Evolutionary conservation across 2,888 invertebrate species (phyloP).

Genomic region (Gandaritis pyraliata): DNA sequence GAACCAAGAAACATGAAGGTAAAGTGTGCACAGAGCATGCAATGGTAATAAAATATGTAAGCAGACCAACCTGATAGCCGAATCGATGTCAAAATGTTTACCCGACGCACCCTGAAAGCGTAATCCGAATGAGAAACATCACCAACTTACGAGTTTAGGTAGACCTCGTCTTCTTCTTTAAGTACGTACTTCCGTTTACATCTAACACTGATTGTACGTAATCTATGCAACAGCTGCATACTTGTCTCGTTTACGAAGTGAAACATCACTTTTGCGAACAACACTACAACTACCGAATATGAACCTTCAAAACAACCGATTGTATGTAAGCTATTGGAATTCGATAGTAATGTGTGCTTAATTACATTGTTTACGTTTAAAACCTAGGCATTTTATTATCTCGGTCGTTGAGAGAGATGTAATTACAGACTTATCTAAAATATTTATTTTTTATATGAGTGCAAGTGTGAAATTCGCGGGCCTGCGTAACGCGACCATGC

Average conservation of each 20-base stretch:
- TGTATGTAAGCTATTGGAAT: slow-evolving; percentile 28
- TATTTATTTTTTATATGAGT: slow-evolving; percentile 33
- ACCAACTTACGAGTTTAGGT: slow-evolving; percentile 31
- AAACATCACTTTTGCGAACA: slow-evolving; percentile 25
- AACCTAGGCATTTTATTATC: slow-evolving; percentile 44
- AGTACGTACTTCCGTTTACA: slow-evolving; percentile 21
- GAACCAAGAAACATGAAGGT: neutral
- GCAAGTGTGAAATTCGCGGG: slow-evolving; percentile 18
- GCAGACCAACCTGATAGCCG: slow-evolving; percentile 35
- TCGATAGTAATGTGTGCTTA: slow-evolving; percentile 55
- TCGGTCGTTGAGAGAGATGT: slow-evolving; percentile 41
- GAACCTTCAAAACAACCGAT: slow-evolving; percentile 18
- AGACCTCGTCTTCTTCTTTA: slow-evolving; percentile 29
- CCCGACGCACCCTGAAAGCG: slow-evolving; percentile 46
- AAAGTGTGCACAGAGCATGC: slow-evolving; percentile 8
- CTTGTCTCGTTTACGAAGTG: slow-evolving; percentile 26
- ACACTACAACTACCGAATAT: slow-evolving; percentile 2
- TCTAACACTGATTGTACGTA: slow-evolving; percentile 27
- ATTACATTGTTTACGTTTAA: slow-evolving; percentile 51
- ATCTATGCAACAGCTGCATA: slow-evolving; percentile 24
- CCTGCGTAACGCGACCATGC: slow-evolving; percentile 8
- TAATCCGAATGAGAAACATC: slow-evolving; percentile 23
- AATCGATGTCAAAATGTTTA: slow-evolving; percentile 47
- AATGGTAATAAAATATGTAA: slow-evolving; percentile 22
- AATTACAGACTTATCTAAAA: slow-evolving; percentile 36